phyloP scores from a whole-genome alignment of 2,113 vertebrate species.

The Engraulis encrasicolus region DNA sequence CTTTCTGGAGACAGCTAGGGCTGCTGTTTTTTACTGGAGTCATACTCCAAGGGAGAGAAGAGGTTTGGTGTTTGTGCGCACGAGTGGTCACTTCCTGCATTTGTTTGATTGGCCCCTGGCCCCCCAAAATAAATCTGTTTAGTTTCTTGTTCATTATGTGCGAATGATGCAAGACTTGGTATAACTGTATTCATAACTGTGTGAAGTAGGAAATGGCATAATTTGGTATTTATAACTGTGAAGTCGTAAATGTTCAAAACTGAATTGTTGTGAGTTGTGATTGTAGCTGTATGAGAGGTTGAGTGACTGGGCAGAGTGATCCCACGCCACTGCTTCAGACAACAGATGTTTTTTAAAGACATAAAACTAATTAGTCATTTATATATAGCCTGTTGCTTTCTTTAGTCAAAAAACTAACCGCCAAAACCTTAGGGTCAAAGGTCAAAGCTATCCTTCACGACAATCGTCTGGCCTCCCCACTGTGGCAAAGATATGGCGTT shows the following conservation, averaged over 20 bases:
- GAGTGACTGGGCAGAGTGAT: conserved; percentile 17
- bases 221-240: background rate
- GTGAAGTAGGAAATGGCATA: background rate
- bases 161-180: background rate
- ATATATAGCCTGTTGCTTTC: conserved; percentile 35
- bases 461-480: conserved; percentile 6
- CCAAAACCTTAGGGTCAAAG: conserved; percentile 17
- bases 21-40: background rate
- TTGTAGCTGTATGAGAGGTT: background rate
- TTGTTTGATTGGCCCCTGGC: background rate
- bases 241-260: background rate
- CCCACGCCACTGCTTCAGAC: conserved; percentile 30
- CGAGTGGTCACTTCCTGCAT: background rate
- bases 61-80: background rate
- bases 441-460: conserved; percentile 20
- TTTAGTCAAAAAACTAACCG: conserved; percentile 24
- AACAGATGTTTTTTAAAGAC: conserved; percentile 31
- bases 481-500: background rate
- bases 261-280: background rate
- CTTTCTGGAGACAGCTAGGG: background rate
- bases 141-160: background rate
- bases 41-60: background rate
- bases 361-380: conserved; percentile 28
- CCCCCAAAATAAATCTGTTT: background rate
- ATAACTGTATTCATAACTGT: background rate